Conservation (phyloP, 1,140 invertebrate genomes). For the Cherax destructor region DNA sequence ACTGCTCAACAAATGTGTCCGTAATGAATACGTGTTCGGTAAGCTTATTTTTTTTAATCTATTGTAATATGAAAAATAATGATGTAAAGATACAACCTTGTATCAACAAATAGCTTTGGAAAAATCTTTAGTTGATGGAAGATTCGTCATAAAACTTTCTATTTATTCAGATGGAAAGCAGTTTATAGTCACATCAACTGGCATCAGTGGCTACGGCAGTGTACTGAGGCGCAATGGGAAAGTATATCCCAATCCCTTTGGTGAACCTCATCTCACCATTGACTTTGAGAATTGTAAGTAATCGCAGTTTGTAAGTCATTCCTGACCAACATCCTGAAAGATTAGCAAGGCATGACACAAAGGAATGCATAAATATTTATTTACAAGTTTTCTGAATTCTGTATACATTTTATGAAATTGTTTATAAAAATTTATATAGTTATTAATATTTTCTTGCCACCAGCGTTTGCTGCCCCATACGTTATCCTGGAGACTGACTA, state of each 20-base stretch:
- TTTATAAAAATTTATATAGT: too few species aligned
- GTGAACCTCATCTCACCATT: constrained; percentile 13
- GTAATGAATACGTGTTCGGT: constrained; percentile 6
- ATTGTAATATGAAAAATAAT: too few species aligned
- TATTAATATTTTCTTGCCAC: not conserved
- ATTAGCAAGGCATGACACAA: too few species aligned
- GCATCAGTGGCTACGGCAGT: not conserved
- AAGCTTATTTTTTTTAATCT: not conserved
- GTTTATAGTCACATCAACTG: not conserved
- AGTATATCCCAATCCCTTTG: constrained; percentile 26
- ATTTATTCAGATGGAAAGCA: not conserved
- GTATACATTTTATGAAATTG: too few species aligned
- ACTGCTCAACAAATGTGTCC: constrained; percentile 15
- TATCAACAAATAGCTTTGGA: too few species aligned
- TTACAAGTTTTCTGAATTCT: too few species aligned
- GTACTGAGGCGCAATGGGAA: not conserved
- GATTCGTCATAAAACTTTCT: not conserved
- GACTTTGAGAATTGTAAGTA: constrained; percentile 23
- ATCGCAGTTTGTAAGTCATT: not conserved
- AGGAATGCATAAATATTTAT: too few species aligned
- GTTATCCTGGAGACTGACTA: constrained; percentile 4
- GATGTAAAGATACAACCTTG: too few species aligned
- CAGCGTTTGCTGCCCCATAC: not conserved
- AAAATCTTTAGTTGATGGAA: too few species aligned
- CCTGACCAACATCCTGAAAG: too few species aligned